A percentile compares a stretch with the other conserved stretches of the same genome.
These are phyloP conservation scores for Oxygymnocypris stewartii DNA, from an alignment of 2,113 vertebrate species.

Conservation along the genomic window DNA sequence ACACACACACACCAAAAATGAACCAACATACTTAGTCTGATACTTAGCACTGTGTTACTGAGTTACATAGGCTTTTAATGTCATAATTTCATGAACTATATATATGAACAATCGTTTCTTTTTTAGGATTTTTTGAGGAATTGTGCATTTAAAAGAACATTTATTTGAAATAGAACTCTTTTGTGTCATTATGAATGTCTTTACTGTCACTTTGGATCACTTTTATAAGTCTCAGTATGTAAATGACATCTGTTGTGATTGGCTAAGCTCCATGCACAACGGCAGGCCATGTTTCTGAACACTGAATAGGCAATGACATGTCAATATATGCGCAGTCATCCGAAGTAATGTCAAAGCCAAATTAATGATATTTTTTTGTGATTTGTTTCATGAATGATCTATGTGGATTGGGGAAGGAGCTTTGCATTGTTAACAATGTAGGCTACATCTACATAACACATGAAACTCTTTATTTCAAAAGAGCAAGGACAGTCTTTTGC, in stretches of 20 bases:
- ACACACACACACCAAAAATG: too few species aligned
- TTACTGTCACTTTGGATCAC: neutral
- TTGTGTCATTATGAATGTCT: neutral
- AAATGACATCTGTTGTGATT: neutral
- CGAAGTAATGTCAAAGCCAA: neutral
- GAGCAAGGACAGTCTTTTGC: neutral
- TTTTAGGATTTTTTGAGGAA: neutral
- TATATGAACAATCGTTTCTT: neutral
- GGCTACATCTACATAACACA: neutral
- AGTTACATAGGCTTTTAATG: too few species aligned
- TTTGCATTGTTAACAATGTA: too few species aligned
- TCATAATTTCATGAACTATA: too few species aligned
- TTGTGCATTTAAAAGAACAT: neutral
- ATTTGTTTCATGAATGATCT: neutral
- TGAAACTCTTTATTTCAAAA: neutral
- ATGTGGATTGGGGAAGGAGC: neutral
- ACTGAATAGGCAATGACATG: neutral
- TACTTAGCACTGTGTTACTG: too few species aligned
- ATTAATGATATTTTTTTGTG: too few species aligned
- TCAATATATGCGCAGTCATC: neutral
- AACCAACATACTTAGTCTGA: too few species aligned
- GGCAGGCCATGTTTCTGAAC: constrained; percentile 16
- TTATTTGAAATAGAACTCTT: neutral
- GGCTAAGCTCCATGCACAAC: too few species aligned
- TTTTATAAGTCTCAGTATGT: neutral